phyloP scores from a whole-genome alignment of 2,888 invertebrate species.

The Ligdia adustata region DNA sequence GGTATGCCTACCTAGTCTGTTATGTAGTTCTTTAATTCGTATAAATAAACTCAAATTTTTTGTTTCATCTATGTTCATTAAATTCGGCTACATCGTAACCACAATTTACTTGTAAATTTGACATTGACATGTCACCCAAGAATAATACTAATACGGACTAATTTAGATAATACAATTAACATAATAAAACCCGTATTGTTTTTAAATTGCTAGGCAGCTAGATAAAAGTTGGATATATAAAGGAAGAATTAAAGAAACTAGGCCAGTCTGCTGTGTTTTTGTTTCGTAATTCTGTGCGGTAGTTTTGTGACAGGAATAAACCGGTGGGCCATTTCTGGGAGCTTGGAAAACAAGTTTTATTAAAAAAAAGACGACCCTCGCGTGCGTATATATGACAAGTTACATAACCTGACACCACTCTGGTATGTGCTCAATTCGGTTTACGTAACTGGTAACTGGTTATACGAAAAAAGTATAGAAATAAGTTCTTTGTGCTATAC shows the following conservation, averaged over 20 bases:
- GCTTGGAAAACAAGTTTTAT: conserved; percentile 46
- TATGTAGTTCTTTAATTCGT: too few relatives aligned
- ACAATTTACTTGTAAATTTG: conserved; percentile 30
- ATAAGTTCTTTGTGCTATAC: too few relatives aligned
- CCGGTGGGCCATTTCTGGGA: conserved; percentile 27
- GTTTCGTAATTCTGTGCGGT: conserved; percentile 22
- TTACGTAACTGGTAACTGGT: too few relatives aligned
- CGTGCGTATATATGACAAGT: conserved; percentile 43
- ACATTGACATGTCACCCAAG: conserved; percentile 15
- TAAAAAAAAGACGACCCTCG: conserved; percentile 45
- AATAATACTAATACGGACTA: conserved; percentile 14
- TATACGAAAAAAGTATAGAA: too few relatives aligned
- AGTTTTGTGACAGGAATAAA: conserved; percentile 24
- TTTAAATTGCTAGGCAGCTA: conserved; percentile 20
- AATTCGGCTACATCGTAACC: conserved; percentile 7
- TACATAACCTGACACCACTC: conserved; percentile 34
- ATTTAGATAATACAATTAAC: conserved; percentile 36
- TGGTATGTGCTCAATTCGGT: conserved; percentile 33
- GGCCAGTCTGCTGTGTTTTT: conserved; percentile 25
- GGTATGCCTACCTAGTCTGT: too few relatives aligned
- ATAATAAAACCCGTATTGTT: conserved; percentile 35
- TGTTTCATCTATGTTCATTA: not conserved
- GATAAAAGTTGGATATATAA: conserved; percentile 35
- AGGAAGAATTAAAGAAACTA: conserved; percentile 18
- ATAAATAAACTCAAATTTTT: too few relatives aligned